Conservation (phyloP, 2,888 invertebrate species). For the Athalia rosae region DNA sequence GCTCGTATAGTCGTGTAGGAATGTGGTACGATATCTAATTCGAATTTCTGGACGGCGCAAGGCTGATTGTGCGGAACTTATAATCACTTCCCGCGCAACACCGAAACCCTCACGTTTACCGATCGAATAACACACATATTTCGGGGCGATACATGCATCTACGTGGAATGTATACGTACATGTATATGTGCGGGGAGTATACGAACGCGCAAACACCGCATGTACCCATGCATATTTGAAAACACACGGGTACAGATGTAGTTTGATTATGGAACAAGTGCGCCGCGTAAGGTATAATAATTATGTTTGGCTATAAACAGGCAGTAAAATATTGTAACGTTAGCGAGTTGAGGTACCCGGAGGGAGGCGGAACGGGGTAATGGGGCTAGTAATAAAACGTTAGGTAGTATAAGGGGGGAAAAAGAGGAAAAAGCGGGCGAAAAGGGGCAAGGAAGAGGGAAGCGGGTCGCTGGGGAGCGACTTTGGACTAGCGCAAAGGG, state of each 20-base stretch:
- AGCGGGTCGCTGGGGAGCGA: conserved; percentile 47
- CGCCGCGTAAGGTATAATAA: conserved; percentile 50
- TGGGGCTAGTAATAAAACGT: conserved; percentile 62
- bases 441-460: not conserved
- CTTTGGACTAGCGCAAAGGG: conserved; percentile 48
- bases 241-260: not conserved
- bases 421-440: conserved; percentile 47
- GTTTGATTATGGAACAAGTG: not conserved
- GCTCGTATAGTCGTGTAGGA: not conserved
- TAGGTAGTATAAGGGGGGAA: conserved; percentile 38
- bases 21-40: no score
- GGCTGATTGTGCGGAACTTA: conserved; percentile 7
- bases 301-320: conserved; percentile 57
- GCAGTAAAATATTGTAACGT: conserved; percentile 56
- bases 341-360: conserved; percentile 45
- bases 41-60: not conserved
- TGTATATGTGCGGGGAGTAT: not conserved
- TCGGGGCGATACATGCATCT: no score
- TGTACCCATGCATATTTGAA: conserved; percentile 16
- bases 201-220: not conserved
- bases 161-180: not conserved
- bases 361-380: conserved; percentile 55
- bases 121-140: no score
- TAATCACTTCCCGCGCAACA: conserved; percentile 7
- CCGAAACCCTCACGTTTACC: not conserved